Evolutionary conservation across 2,888 invertebrate species (phyloP), one percentile per base, ranked within the genome.

Genomic region (Orchesella flavescens): DNA sequence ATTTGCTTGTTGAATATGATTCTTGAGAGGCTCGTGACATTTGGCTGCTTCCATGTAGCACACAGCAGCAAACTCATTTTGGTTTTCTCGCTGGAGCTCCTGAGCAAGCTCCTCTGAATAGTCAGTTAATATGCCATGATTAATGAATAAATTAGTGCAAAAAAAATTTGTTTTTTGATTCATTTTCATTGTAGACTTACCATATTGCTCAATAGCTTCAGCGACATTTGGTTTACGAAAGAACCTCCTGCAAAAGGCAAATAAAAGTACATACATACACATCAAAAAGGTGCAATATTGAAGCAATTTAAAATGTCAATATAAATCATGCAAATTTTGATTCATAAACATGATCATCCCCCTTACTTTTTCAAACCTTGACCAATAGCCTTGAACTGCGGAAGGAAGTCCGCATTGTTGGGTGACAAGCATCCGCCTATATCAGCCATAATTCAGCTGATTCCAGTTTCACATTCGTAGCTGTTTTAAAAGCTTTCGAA

Each of bases 181-280:
- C n/a, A 21, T 21, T 63, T 34, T n/a, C 7, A 46, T 4, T 44
- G 23, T 15, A 13, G 7, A 76, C 72, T 73, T 73, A 88, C 88
- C 87, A 72, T 87, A 88, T 65, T 88, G 88, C 15, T 87, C 86
- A 10, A 87, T 84, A 1, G 88, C 87, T 71, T 88, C 88, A 7
- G 87, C 85, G 0, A 88, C 87, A 86, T 87, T 88, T 15, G 88
- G 88, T 68, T 88, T 88, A 13, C 88, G 83, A 23, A 88, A 88
- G 44, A 88, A 88, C 24, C 88, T 73, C 69, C 88, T 88, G 69
- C 3, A 73, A 73, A 12, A 49, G 1, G n/a, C n/a, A n/a, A 7
- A n/a, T 15, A 49, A 49, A 49, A 49, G 44, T 9, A 12, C 9
- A 44, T 7, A 44, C 9, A 44, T 44, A 44, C 44, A n/a, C 44